Conservation (phyloP, 92 coral and sea anemone genomes). For the Bergia puertoricense region DNA sequence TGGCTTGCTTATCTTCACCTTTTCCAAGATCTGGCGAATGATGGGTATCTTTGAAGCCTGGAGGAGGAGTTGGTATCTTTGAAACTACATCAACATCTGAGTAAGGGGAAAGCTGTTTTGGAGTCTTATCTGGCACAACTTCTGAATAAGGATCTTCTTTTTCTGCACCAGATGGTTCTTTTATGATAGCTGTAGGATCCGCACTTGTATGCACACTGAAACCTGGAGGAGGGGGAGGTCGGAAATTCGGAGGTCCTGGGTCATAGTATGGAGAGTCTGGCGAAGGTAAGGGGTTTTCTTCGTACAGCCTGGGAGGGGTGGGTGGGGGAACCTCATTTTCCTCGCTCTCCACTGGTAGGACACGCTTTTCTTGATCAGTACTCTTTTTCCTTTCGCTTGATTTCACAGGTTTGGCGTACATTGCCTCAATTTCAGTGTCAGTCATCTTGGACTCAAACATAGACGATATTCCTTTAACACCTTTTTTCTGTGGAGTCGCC, state of each 20-base stretch:
- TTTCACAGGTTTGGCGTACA: conserved; percentile 43
- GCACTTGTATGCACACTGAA: neutral
- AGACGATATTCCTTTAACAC: conserved; percentile 40
- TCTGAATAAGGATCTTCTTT: conserved; percentile 52
- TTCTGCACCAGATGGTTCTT: neutral
- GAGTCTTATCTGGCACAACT: conserved; percentile 1
- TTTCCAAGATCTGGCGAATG: neutral
- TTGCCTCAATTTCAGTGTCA: neutral
- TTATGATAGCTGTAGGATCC: neutral
- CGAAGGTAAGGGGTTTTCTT: neutral
- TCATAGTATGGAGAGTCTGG: conserved; percentile 55
- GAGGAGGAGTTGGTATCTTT: conserved; percentile 32
- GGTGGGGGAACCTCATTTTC: conserved; percentile 31
- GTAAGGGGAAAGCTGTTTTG: conserved; percentile 20
- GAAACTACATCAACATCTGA: conserved; percentile 33
- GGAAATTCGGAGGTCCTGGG: conserved; percentile 68
- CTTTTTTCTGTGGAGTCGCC: conserved; percentile 16
- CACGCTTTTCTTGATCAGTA: neutral
- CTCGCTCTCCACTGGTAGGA: neutral
- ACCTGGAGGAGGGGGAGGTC: conserved; percentile 54
- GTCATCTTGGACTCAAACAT: conserved; percentile 32
- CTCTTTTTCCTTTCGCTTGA: neutral
- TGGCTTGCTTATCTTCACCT: neutral
- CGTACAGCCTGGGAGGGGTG: conserved; percentile 29
- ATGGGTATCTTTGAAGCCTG: conserved; percentile 27